Evolutionary conservation across 1,140 invertebrate species (phyloP), one percentile per base, ranked within the genome.

Genomic region (Anoplolepis gracilipes): DNA sequence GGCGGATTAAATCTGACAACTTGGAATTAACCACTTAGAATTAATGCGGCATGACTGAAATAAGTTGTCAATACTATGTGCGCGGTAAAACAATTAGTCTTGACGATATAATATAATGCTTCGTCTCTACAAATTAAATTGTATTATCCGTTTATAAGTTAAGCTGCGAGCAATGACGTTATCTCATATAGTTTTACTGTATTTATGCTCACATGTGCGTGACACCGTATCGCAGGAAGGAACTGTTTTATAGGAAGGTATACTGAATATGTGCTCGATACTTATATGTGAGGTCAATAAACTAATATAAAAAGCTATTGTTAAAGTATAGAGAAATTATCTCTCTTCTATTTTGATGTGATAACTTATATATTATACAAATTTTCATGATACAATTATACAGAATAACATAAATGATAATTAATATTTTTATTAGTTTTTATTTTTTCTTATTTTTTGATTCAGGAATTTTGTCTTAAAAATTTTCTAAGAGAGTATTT

Each of bases 1-100:
- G 49, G n/a, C 65, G 65, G 19, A 87, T 87, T 78, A 78, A 42
- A 46, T 85, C 59, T 33, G 53, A 75, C 67, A 81, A 39, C 42
- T 69, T 75, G n/a, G 36, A 57, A 75, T 85, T 69, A n/a, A n/a
- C n/a, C n/a, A n/a, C n/a, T n/a, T n/a, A 88, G 55, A 53, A 4
- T n/a, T 53, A 77, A 78, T 53, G 49, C 53, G 39, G 16, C 62
- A 25, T 28, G 2, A 61, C 30, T 49, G 36, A 65, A 76, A 53
- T 64, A 72, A 84, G 25, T 8, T 59, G 67, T 64, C 85, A 46
- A 70, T 84, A 49, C 16, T 49, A 46, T 33, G 30, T 53, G 49
- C 19, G 64, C 33, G 62, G n/a, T 42, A 11, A 16, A 49, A 5
- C 65, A n/a, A 53, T 73, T 62, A 79, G 77, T 77, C 79, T 49